These are phyloP conservation scores for Steinernema carpocapsae DNA, from an alignment of 2,888 invertebrate species.

Conservation along the genomic window DNA sequence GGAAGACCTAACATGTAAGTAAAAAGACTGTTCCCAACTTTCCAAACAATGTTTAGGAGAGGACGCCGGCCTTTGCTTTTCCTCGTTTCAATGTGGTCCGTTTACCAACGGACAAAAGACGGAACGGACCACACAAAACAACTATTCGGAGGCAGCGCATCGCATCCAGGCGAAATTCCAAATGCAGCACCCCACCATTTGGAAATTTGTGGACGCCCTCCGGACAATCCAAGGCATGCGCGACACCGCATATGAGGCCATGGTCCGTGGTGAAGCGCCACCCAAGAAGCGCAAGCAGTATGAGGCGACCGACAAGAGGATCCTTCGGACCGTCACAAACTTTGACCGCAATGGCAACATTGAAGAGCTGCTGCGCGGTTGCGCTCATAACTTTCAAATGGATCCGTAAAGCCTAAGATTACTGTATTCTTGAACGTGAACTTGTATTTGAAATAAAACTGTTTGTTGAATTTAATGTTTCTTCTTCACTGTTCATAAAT, in stretches of 20 bases:
- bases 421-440: neutral
- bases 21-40: neutral
- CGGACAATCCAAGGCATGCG: conserved; percentile 23
- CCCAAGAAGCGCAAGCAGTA: conserved; percentile 18
- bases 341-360: neutral
- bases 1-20: neutral
- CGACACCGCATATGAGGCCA: conserved; percentile 34
- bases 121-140: neutral
- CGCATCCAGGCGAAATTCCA: conserved; percentile 29
- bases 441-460: neutral
- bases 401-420: too few relatives aligned
- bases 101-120: neutral
- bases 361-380: neutral
- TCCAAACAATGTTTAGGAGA: neutral
- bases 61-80: neutral
- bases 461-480: too few relatives aligned
- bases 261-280: conserved; percentile 37
- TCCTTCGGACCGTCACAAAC: neutral
- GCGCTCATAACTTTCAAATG: neutral
- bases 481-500: too few relatives aligned
- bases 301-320: neutral
- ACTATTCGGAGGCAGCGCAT: conserved; percentile 38
- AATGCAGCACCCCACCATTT: conserved; percentile 36
- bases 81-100: neutral
- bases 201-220: conserved; percentile 39